A percentile compares a stretch with the other conserved stretches of the same genome.
Evolutionary conservation across 2,113 vertebrate species (phyloP).

Genomic region (Rhinolophus sinicus): DNA sequence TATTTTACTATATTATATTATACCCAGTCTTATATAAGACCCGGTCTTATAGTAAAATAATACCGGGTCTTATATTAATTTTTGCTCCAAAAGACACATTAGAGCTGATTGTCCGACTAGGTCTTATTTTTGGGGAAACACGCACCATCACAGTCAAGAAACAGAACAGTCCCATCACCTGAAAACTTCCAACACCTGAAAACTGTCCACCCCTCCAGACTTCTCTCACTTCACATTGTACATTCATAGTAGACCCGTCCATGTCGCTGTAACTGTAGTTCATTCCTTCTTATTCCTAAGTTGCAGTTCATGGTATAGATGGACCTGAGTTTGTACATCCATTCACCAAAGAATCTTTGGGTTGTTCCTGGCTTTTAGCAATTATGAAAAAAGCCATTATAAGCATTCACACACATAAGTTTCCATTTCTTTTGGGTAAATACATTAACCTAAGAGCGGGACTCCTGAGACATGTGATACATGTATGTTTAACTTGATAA

Average conservation of each 20-base stretch:
- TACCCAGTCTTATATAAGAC: no score
- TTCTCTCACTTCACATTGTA: neutral
- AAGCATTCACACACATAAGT: neutral
- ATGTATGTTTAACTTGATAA: neutral
- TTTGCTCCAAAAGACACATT: no score
- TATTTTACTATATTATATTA: no score
- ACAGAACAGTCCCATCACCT: neutral
- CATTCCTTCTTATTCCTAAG: neutral
- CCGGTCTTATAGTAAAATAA: no score
- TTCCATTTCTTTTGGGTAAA: neutral
- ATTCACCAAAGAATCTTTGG: neutral
- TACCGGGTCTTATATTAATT: no score
- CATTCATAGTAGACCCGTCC: neutral
- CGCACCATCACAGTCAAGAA: neutral
- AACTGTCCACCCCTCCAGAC: neutral
- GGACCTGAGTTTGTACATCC: neutral
- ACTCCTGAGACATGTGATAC: neutral
- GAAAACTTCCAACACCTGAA: neutral
- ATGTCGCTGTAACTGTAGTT: no score
- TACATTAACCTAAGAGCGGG: neutral
- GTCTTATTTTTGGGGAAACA: no score
- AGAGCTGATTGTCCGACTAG: no score
- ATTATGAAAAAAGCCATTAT: neutral
- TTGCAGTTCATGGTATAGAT: neutral
- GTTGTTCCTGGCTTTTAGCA: neutral